A percentile compares a stretch with the other conserved stretches of the same genome.
These are phyloP conservation scores for Chrysotoxum bicinctum DNA, from an alignment of 2,888 invertebrate species.

Conservation along the genomic window DNA sequence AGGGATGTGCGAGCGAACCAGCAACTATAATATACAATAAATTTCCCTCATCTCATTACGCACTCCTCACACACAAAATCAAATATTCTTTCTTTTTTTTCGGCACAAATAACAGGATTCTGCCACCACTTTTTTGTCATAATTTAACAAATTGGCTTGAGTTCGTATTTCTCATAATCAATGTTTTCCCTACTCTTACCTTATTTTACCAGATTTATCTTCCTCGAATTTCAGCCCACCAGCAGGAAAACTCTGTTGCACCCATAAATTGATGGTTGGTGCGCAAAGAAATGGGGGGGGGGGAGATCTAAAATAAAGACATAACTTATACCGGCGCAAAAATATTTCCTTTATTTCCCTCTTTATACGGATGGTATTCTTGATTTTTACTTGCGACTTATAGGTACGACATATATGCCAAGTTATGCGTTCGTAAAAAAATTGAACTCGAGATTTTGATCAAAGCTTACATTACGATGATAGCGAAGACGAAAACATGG, in stretches of 20 bases:
- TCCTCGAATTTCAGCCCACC: not conserved
- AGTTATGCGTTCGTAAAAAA: too few species aligned
- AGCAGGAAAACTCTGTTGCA: not conserved
- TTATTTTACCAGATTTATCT: slow-evolving; percentile 12
- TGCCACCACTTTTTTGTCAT: slow-evolving; percentile 65
- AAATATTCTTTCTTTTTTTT: slow-evolving; percentile 1
- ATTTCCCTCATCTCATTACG: not conserved
- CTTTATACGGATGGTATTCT: not conserved
- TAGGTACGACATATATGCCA: too few species aligned
- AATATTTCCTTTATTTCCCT: slow-evolving; percentile 42
- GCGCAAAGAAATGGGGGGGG: slow-evolving; percentile 6
- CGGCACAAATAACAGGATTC: slow-evolving; percentile 50
- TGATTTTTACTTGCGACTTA: too few species aligned
- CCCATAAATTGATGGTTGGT: not conserved
- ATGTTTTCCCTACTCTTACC: slow-evolving; percentile 22
- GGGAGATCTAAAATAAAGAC: slow-evolving; percentile 65
- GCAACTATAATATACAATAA: slow-evolving; percentile 1
- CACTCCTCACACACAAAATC: slow-evolving; percentile 2
- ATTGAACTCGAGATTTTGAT: too few species aligned
- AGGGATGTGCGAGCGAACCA: not conserved
- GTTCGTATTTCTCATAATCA: slow-evolving; percentile 70
- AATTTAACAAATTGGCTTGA: slow-evolving; percentile 70
- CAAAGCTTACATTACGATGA: too few species aligned
- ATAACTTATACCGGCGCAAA: slow-evolving; percentile 68
- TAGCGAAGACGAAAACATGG: too few species aligned